Evolutionary conservation across 2,797 vertebrate genomes (phyloP).

Genomic region (Phoxinus dragarum): DNA sequence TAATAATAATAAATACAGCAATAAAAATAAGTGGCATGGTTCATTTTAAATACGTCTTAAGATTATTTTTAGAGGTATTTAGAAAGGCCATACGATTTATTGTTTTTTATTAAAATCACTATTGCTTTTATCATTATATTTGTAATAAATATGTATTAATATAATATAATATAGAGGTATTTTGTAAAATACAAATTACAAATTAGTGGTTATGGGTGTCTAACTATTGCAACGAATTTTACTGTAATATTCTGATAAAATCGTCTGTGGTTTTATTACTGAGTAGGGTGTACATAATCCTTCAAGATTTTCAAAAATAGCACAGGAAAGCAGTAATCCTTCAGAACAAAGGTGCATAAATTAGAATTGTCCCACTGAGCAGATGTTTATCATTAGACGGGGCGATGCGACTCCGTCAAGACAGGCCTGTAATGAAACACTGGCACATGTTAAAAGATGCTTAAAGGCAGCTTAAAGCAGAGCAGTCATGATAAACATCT

Average conservation of each 20-base stretch:
- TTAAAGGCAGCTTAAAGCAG: constrained; percentile 51
- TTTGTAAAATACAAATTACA: too few species aligned
- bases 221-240: background rate
- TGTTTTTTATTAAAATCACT: background rate
- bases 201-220: background rate
- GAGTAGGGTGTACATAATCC: constrained; percentile 5
- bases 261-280: constrained; percentile 34
- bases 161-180: background rate
- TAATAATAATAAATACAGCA: background rate
- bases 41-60: background rate
- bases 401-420: constrained; percentile 27
- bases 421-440: constrained; percentile 26
- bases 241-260: constrained; percentile 29
- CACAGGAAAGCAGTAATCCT: constrained; percentile 53
- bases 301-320: constrained; percentile 45
- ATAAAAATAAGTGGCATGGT: background rate
- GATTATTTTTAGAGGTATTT: background rate
- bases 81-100: background rate
- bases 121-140: background rate
- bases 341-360: constrained; percentile 55
- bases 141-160: background rate
- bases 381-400: constrained; percentile 60
- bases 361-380: constrained; percentile 53
- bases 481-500: constrained; percentile 56
- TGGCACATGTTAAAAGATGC: constrained; percentile 48